Base-by-base conservation (phyloP, 2,797 vertebrate genomes). In the Astyanax mexicanus region DNA sequence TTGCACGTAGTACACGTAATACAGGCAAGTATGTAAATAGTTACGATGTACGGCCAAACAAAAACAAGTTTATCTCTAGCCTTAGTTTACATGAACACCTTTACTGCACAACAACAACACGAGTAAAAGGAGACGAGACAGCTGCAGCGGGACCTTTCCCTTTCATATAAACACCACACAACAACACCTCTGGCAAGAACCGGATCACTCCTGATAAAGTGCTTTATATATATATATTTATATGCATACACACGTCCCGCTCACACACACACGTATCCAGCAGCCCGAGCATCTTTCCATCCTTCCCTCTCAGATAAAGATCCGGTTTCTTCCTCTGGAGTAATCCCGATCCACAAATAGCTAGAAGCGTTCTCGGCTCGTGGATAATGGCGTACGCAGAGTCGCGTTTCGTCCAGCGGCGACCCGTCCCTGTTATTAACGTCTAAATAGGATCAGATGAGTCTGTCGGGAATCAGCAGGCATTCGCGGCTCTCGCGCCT, bases 381-480 rank as follows among this genome's bases (percentile, higher is more conserved):
- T 6, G 69, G 60, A 70, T 62, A 66, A 73, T 69, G 52, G 47
- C 64, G 68, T 37, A 58, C 45, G 69, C 19, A 35, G 58, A 42
- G 25, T 72, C 58, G 23, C 27, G 6, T 80, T 82, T 67, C 61
- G 38, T 38, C 21, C 45, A 21, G 9, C 35, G 54, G 58, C 52
- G 45, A 57, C 15, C 45, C 17, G n/a, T 47, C 37, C 27, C 74
- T 74, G 52, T 81, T 42, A 75, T 74, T 74, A 78, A 66, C 12
- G 45, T 60, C 66, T 49, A 12, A 54, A 58, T 27, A 80, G 40
- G 21, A 45, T 70, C 78, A 40, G 54, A 49, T 49, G 17, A 49
- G 74, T 77, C 83, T 19, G 69, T 75, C 42, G 75, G 81, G 79
- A 83, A 84, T 72, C 71, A 79, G 3, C 27, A 79, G 79, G 64